These are phyloP conservation scores for Ferdinandea cuprea DNA, from an alignment of 2,888 invertebrate species.

Conservation along the genomic window DNA sequence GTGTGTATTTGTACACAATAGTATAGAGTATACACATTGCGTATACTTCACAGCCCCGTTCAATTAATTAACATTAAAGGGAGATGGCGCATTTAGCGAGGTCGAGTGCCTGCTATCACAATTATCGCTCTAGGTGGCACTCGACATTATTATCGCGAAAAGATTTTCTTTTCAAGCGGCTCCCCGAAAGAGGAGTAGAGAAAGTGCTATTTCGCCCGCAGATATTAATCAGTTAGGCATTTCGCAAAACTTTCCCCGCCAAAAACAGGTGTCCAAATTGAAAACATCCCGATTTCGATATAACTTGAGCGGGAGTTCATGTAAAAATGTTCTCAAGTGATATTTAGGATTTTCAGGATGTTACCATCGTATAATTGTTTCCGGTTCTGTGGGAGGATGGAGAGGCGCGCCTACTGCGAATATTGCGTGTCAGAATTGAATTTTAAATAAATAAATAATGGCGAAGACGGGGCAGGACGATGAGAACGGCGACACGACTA, in stretches of 20 bases:
- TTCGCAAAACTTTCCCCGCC: constrained; percentile 19
- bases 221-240: constrained; percentile 67
- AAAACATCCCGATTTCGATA: neutral
- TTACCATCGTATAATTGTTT: constrained; percentile 48
- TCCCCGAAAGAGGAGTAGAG: neutral
- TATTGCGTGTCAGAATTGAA: constrained; percentile 41
- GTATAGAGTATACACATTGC: neutral
- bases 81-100: constrained; percentile 32
- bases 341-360: constrained; percentile 42
- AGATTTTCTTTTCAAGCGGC: constrained; percentile 20
- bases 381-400: constrained; percentile 14
- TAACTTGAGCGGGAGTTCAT: neutral
- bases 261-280: constrained; percentile 55
- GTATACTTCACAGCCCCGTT: constrained; percentile 1
- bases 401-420: neutral
- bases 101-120: constrained; percentile 33
- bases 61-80: constrained; percentile 64
- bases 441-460: constrained; percentile 65
- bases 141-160: constrained; percentile 41
- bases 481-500: no score
- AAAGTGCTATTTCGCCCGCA: neutral
- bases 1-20: neutral
- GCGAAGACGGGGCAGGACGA: no score
- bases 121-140: constrained; percentile 41
- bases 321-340: constrained; percentile 16